A percentile compares a stretch with the other conserved stretches of the same genome.
phyloP scores from a whole-genome alignment of 2,113 vertebrate genomes.

The Ochotona curzoniae region DNA sequence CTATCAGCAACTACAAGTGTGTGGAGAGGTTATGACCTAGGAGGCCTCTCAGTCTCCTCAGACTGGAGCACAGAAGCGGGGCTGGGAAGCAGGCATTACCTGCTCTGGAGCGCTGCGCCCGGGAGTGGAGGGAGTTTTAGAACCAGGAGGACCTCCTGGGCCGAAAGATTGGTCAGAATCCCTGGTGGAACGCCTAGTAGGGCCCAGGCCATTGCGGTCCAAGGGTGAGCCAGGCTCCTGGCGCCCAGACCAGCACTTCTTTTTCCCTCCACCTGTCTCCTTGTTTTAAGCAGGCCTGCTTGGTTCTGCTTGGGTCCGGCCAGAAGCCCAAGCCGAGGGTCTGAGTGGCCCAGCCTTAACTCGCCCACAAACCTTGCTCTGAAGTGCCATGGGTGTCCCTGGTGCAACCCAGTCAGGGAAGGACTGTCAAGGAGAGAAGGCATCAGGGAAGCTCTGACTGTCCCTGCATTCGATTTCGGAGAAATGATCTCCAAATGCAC shows the following conservation, averaged over 20 bases:
- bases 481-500: not conserved
- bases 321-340: not conserved
- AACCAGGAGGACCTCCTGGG: conserved; percentile 82
- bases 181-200: conserved; percentile 82
- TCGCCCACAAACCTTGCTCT: fast-evolving
- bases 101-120: conserved; percentile 84
- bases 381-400: fast-evolving
- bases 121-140: not conserved
- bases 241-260: conserved; percentile 64
- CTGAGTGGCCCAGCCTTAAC: not conserved
- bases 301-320: not conserved
- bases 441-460: fast-evolving
- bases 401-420: not conserved
- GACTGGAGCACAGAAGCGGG: conserved; percentile 46
- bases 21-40: conserved; percentile 68
- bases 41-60: conserved; percentile 75
- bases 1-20: conserved; percentile 76
- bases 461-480: not conserved
- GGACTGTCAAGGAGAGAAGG: not conserved
- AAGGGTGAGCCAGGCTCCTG: conserved; percentile 83
- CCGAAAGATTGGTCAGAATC: conserved; percentile 90
- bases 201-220: conserved; percentile 81
- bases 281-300: not conserved
- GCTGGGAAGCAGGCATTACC: conserved; percentile 87
- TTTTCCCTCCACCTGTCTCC: not conserved